Evolutionary conservation across 2,113 vertebrate species (phyloP), one percentile per base, ranked within the genome.

Genomic region (Hydrolagus affinis): DNA sequence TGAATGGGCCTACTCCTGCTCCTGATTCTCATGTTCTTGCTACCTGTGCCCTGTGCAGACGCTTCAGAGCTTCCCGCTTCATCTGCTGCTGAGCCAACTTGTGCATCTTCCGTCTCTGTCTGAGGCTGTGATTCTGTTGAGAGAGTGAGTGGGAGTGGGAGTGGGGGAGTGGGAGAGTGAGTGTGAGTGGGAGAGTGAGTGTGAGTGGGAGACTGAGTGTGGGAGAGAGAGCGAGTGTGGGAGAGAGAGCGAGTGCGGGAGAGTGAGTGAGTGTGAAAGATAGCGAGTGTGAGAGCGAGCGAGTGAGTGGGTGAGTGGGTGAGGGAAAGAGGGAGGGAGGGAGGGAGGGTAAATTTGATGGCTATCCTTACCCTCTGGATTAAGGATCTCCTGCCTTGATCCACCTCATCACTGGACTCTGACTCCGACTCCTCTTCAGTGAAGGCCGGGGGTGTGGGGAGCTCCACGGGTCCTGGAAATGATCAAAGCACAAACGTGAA

Each of bases 31-130:
- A n/a, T n/a, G n/a, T n/a, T n/a, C n/a, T n/a, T n/a, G n/a, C n/a
- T 89, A 98, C 98, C 96, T 99, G 98, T 89, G 98, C 97, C 90
- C 94, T 94, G 90, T 97, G 94, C 86, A 98, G 96, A 87, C 96
- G 94, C 90, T 96, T 98, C 85, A 98, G 88, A 86, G 96, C 93
- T 85, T 97, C 96, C 89, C 94, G 92, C 87, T 96, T 97, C 32
- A 92, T 91, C 90, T 96, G 86, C 86, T 93, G 93, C 87, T 92
- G 91, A 44, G 92, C 94, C 0, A 89, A 93, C 87, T 93, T 95
- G 89, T 94, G 95, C 89, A 94, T 90, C 87, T 90, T 96, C 87
- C 87, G 94, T 86, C 86, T 92, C 6, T 10, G 28, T 86, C 88
- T 93, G 32, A 92, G 89, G 10, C 85, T 89, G 60, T 89, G 87